These are phyloP conservation scores for Corythornis cristatus DNA, from an alignment of 2,113 vertebrate genomes.

Conservation along the genomic window DNA sequence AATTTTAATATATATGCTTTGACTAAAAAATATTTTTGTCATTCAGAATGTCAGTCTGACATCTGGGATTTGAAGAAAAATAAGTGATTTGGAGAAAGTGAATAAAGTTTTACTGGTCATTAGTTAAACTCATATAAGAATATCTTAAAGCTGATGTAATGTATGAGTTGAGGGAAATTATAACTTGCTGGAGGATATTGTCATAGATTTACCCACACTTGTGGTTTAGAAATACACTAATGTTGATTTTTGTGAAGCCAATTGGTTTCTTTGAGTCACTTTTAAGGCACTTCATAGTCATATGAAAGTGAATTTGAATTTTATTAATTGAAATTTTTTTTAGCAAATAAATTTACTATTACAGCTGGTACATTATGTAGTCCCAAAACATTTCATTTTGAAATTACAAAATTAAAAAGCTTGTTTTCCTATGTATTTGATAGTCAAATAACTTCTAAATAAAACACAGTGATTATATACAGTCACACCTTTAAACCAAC, in stretches of 20 bases:
- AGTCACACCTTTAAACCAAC: neutral
- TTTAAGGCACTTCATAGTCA: neutral
- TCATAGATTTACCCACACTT: conserved; percentile 49
- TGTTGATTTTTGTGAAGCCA: conserved; percentile 48
- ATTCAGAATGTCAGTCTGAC: neutral
- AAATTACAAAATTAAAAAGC: neutral
- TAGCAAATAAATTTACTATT: neutral
- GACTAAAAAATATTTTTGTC: neutral
- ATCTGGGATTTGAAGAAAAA: neutral
- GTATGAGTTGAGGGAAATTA: conserved; percentile 22
- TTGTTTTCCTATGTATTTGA: neutral
- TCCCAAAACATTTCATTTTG: neutral
- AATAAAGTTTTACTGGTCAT: conserved; percentile 27
- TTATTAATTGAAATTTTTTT: neutral
- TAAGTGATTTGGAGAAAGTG: conserved; percentile 1
- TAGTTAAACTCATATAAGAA: conserved; percentile 38
- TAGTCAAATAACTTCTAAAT: neutral
- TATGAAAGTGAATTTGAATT: neutral
- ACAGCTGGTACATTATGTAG: neutral
- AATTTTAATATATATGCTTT: neutral
- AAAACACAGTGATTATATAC: neutral
- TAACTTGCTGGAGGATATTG: conserved; percentile 62
- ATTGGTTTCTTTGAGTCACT: conserved; percentile 52
- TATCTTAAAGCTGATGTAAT: conserved; percentile 62
- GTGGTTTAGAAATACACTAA: conserved; percentile 58